Conservation (phyloP, 2,113 vertebrate genomes). For the Atlantisia rogersi region DNA sequence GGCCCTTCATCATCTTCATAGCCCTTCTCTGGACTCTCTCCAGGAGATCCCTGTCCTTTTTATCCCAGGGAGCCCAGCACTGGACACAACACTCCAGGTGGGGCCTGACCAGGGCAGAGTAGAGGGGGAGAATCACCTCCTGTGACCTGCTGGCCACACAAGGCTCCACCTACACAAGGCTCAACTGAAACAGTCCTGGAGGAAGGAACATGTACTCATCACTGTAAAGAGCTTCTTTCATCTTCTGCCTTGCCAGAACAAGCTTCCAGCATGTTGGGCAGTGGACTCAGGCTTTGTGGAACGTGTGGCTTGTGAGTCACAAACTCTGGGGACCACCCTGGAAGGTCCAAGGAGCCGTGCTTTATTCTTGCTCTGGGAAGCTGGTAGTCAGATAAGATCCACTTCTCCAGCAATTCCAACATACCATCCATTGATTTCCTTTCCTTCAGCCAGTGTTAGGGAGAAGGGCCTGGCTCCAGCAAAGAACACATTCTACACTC, state of each 20-base stretch:
- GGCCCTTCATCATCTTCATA: too few relatives aligned
- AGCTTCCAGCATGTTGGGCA: neutral
- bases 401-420: neutral
- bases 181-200: neutral
- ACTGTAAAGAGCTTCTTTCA: neutral
- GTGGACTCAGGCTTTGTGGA: neutral
- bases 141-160: too few relatives aligned
- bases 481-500: constrained; percentile 5
- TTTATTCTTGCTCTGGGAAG: neutral
- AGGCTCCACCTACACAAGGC: neutral
- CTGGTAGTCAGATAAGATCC: neutral
- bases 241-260: neutral
- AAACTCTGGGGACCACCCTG: neutral
- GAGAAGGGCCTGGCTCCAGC: neutral
- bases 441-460: neutral
- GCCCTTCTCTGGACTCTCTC: too few relatives aligned
- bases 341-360: neutral
- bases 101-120: too few relatives aligned
- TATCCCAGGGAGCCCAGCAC: too few relatives aligned
- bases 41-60: too few relatives aligned
- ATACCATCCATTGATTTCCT: neutral
- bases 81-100: too few relatives aligned
- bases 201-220: neutral
- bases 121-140: too few relatives aligned
- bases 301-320: accelerated